Evolutionary conservation across 1,140 invertebrate genomes (phyloP).

Genomic region (Heterodera schachtii): DNA sequence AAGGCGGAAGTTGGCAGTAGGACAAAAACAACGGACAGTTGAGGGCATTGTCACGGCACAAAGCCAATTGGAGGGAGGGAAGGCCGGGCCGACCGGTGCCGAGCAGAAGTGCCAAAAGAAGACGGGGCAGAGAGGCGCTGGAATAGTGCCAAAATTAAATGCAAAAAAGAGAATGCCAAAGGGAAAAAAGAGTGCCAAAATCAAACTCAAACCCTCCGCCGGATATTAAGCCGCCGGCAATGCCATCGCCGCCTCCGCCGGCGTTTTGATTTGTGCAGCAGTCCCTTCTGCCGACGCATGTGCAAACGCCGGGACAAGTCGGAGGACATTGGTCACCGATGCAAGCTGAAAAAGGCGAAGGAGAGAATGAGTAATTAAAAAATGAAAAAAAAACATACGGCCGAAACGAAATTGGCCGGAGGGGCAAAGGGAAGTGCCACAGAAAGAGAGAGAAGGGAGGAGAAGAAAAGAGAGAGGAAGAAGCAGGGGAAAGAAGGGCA

Average conservation of each 20-base stretch:
- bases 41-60: slow-evolving; percentile 32
- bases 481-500: not conserved
- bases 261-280: slow-evolving; percentile 14
- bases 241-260: slow-evolving; percentile 3
- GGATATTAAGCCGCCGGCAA: not conserved
- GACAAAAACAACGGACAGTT: slow-evolving; percentile 25
- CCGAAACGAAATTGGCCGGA: slow-evolving; percentile 16
- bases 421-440: not conserved
- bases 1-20: slow-evolving; percentile 19
- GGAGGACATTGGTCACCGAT: slow-evolving; percentile 20
- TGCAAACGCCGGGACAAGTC: slow-evolving; percentile 19
- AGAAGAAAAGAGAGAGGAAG: not conserved
- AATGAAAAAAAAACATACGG: slow-evolving; percentile 1
- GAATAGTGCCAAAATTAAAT: not conserved
- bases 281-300: not conserved
- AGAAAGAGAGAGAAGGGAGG: not conserved
- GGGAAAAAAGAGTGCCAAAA: not conserved
- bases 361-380: not conserved
- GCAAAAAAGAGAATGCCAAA: not conserved
- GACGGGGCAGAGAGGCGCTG: slow-evolving; percentile 16
- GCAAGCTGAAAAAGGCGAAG: slow-evolving; percentile 14
- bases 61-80: slow-evolving; percentile 3
- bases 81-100: not conserved
- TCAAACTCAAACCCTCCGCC: not conserved
- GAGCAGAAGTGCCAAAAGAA: slow-evolving; percentile 16